phyloP scores from a whole-genome alignment of 2,888 invertebrate genomes.

The Pseudococcus jackbeardsleyi region DNA sequence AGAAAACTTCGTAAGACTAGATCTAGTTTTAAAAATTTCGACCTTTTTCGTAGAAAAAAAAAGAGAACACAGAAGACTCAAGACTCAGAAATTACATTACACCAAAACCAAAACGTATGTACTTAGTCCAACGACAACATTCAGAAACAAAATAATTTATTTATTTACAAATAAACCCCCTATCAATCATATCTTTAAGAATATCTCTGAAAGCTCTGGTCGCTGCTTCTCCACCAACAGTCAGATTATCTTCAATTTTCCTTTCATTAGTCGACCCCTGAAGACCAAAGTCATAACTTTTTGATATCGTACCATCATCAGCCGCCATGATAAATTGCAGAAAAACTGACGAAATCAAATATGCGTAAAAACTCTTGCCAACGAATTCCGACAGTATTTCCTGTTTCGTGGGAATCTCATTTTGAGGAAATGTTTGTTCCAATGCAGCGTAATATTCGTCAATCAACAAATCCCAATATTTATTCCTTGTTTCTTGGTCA shows the following conservation, averaged over 20 bases:
- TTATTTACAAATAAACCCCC: background rate
- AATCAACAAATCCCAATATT: background rate
- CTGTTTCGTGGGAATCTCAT: background rate
- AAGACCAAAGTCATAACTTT: no score
- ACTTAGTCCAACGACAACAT: no score
- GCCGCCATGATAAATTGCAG: background rate
- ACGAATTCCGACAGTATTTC: background rate
- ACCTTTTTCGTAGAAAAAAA: no score
- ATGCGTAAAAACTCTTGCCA: background rate
- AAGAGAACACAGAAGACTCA: no score
- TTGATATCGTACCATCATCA: no score
- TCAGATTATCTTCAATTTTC: background rate
- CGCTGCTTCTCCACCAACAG: background rate
- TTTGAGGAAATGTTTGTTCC: background rate
- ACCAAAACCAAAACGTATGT: no score
- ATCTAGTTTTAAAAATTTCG: no score
- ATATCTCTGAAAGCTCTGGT: background rate
- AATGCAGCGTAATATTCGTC: background rate
- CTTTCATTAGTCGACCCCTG: no score
- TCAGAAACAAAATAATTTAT: no score
- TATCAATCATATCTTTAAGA: conserved; percentile 1
- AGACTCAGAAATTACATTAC: no score
- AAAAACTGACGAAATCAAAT: background rate
- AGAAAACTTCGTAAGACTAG: no score
- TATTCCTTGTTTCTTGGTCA: background rate